Base-by-base conservation (phyloP, 2,888 invertebrate species). In the Cosmia trapezina region DNA sequence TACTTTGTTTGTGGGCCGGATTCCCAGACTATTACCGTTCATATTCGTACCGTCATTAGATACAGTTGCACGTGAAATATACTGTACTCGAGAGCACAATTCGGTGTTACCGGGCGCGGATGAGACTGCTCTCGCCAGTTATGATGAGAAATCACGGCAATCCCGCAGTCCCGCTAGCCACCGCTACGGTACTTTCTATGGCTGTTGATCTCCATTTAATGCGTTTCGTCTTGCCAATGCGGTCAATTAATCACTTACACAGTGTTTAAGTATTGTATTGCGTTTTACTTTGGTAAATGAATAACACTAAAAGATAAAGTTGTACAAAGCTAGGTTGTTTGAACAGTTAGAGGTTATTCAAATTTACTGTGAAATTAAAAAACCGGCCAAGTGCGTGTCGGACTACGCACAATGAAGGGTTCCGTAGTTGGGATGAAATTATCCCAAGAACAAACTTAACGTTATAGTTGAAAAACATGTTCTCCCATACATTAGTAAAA, bases 101-200 rank as follows among this genome's bases (percentile, higher is more conserved):
- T 95, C 93, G 91, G 94, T 92, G 92, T 92, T 83, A 73, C 87
- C 84, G 81, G 87, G 80, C 88, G 85, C 83, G 73, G 80, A 63
- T 64, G 74, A 75, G 78, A 64, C 73, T 87, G 83, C 80, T 76
- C 80, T 74, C 85, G 80, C 75, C 81, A 84, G 86, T 88, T 90
- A 88, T 91, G 92, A 93, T 93, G 94, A 93, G 93, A 94, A 94
- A 93, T 93, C 93, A 90, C 90, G 91, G 86, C 90, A 88, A 92
- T 94, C 93, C 95, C 96, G 86, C 90, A 88, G 91, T 94, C 93
- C 95, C 96, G 95, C 95, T 95, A 94, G 90, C 90, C 92, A 89
- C 88, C 86, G 93, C 93, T 95, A 95, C 95, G 95, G 96, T 95
- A 95, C 95, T 95, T 93, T 93, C 91, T 90, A 91, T 91, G 91